These are phyloP conservation scores for Rhysida immarginata DNA, from an alignment of 1,140 invertebrate genomes.

Conservation along the genomic window DNA sequence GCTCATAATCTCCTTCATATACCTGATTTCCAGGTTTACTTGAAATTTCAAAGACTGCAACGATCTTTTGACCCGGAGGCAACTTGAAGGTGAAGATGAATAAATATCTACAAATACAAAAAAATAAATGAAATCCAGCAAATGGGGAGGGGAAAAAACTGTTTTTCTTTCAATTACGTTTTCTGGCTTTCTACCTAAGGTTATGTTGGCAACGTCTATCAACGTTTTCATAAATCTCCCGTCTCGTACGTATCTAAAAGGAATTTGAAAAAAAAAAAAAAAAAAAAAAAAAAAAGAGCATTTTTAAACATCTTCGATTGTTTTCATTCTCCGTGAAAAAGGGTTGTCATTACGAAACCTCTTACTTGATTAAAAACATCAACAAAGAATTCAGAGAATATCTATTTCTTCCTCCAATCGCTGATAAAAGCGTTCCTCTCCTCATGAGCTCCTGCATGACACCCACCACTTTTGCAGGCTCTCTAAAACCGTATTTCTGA, in stretches of 20 bases:
- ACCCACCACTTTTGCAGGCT: slow-evolving; percentile 58
- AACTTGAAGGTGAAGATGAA: slow-evolving; percentile 22
- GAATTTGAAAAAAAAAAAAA: not conserved
- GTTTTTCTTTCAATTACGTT: not conserved
- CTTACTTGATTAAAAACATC: no score
- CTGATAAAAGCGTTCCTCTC: slow-evolving; percentile 16
- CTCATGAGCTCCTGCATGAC: slow-evolving; percentile 67
- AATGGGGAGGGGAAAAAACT: no score
- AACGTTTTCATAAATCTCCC: slow-evolving; percentile 52
- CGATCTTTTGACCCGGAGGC: slow-evolving; percentile 38
- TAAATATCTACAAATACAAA: slow-evolving; percentile 26
- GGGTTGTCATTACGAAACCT: no score
- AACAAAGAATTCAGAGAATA: not conserved
- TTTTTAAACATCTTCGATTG: no score
- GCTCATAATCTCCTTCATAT: slow-evolving; percentile 31
- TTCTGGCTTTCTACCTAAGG: slow-evolving; percentile 41
- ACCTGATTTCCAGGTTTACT: slow-evolving; percentile 47
- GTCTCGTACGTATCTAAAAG: slow-evolving; percentile 48
- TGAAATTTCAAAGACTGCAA: slow-evolving; percentile 42
- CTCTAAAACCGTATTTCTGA: no score
- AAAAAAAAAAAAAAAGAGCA: not conserved
- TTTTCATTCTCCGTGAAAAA: no score
- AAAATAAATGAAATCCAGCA: no score
- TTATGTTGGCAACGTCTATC: slow-evolving; percentile 50
- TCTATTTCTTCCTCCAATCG: slow-evolving; percentile 15